phyloP scores from a whole-genome alignment of 2,888 invertebrate species.

The Dinocampus coccinellae region DNA sequence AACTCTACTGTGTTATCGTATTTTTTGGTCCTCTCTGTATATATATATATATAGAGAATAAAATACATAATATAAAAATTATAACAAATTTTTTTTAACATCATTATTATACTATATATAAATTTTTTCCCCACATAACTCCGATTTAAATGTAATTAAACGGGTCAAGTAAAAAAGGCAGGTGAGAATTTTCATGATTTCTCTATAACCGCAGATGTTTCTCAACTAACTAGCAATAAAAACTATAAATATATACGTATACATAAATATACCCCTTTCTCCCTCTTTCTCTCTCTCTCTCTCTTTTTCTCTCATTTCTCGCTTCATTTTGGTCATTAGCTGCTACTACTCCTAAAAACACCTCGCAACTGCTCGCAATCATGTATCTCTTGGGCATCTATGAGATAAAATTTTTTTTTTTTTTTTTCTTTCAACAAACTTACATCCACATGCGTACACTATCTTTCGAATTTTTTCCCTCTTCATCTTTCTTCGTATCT shows the following conservation, averaged over 20 bases:
- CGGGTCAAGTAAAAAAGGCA: slow-evolving; percentile 39
- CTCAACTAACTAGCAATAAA: neutral
- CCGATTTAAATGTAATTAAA: neutral
- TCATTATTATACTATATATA: no score
- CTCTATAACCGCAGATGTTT: slow-evolving; percentile 5
- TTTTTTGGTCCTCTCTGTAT: no score
- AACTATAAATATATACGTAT: neutral
- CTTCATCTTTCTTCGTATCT: neutral
- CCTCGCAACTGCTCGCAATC: neutral
- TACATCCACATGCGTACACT: neutral
- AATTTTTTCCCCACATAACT: slow-evolving; percentile 4
- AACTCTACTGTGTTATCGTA: no score
- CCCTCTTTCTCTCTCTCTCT: no score
- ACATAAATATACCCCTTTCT: neutral
- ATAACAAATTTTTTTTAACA: no score
- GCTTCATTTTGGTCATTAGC: no score
- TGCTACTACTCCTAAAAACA: neutral
- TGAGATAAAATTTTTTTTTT: neutral
- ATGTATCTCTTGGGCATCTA: neutral
- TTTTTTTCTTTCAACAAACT: no score
- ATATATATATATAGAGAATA: no score
- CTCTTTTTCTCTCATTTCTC: no score
- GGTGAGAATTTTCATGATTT: slow-evolving; percentile 53
- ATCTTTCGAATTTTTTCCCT: neutral
- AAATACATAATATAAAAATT: no score